Conservation (phyloP, 1,140 invertebrate genomes). For the Penaeus japonicus region DNA sequence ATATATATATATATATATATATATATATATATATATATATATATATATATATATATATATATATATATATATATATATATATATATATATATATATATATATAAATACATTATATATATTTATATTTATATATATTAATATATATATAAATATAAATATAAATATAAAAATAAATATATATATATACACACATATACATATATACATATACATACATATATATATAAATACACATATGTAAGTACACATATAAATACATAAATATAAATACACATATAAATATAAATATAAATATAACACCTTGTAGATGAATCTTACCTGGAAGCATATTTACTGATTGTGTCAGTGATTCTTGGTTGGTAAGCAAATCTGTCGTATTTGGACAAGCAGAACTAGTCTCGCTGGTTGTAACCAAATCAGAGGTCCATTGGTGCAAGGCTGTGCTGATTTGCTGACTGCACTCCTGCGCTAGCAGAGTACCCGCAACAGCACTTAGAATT, state of each 20-base stretch:
- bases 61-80: background rate
- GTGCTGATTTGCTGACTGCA: constrained; percentile 31
- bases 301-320: background rate
- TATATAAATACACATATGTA: background rate
- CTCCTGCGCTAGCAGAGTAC: constrained; percentile 38
- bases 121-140: background rate
- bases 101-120: background rate
- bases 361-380: background rate
- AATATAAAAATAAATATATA: background rate
- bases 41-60: background rate
- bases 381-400: background rate
- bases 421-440: constrained; percentile 9
- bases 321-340: background rate
- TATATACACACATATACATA: background rate
- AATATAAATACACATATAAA: background rate
- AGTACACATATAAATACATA: background rate
- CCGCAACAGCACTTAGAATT: constrained; percentile 73
- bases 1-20: background rate
- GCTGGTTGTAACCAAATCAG: background rate
- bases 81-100: constrained; percentile 6
- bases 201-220: background rate
- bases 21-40: background rate
- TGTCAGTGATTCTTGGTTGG: background rate
- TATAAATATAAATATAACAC: background rate
- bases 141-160: background rate